A percentile compares a stretch with the other conserved stretches of the same genome.
Conservation (phyloP, 2,113 vertebrate species). For the Genyomyrus donnyi region DNA sequence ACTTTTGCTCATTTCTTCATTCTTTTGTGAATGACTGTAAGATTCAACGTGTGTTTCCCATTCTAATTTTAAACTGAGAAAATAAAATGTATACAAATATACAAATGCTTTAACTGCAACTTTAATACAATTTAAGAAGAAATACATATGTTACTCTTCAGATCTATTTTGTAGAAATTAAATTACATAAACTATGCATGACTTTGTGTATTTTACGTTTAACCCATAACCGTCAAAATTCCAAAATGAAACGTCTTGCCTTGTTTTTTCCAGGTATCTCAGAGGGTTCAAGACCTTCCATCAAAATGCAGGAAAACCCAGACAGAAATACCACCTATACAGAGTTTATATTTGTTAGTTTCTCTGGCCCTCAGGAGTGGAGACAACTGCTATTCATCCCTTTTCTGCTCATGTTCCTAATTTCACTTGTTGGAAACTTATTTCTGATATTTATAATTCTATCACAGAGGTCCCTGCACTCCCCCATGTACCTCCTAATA, state of each 20-base stretch:
- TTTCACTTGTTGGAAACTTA: conserved; percentile 26
- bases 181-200: too few relatives aligned
- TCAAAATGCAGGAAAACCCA: conserved; percentile 7
- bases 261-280: not conserved
- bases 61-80: not conserved
- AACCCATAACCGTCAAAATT: too few relatives aligned
- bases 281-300: not conserved
- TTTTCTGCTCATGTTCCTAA: conserved; percentile 28
- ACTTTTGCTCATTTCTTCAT: not conserved
- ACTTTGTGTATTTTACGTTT: too few relatives aligned
- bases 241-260: not conserved
- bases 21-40: not conserved
- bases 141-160: not conserved
- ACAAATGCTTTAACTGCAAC: too few relatives aligned
- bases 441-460: conserved; percentile 27
- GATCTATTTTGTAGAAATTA: too few relatives aligned
- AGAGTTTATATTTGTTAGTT: conserved; percentile 24
- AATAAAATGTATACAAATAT: not conserved
- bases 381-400: conserved; percentile 22
- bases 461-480: conserved; percentile 30
- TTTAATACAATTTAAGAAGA: not conserved
- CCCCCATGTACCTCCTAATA: conserved; percentile 47
- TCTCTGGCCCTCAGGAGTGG: conserved; percentile 24
- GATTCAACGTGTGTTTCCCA: not conserved
- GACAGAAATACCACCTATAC: conserved; percentile 25